These are phyloP conservation scores for Clarias magur DNA, from an alignment of 2,113 vertebrate genomes.

Conservation along the genomic window DNA sequence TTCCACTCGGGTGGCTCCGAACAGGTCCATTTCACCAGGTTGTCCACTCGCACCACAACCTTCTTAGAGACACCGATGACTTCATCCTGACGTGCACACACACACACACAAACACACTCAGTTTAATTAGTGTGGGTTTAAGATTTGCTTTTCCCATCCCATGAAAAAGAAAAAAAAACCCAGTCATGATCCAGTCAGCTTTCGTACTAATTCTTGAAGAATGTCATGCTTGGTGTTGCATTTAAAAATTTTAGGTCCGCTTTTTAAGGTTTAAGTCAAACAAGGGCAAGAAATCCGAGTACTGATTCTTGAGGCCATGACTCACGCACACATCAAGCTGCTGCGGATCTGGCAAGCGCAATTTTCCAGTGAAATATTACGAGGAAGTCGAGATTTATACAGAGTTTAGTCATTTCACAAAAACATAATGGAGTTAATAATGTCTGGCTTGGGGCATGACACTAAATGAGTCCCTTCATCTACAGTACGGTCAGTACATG, in stretches of 20 bases:
- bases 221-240: background rate
- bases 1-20: constrained; percentile 62
- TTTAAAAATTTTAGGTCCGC: background rate
- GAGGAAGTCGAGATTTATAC: background rate
- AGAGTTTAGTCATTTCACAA: background rate
- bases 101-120: background rate
- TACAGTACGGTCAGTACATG: background rate
- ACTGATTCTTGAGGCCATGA: constrained; percentile 13
- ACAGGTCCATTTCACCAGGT: constrained; percentile 75
- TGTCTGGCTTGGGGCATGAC: background rate
- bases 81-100: constrained; percentile 69
- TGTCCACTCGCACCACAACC: constrained; percentile 75
- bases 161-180: background rate
- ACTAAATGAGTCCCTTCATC: background rate
- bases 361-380: constrained; percentile 14
- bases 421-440: background rate
- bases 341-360: background rate
- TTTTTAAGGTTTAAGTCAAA: constrained; percentile 16
- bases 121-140: background rate
- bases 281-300: background rate
- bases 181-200: no score
- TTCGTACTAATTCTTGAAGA: background rate
- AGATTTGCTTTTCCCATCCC: background rate
- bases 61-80: constrained; percentile 77
- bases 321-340: background rate